Conservation (phyloP, 2,113 vertebrate genomes). For the Malurus alboscapulatus region DNA sequence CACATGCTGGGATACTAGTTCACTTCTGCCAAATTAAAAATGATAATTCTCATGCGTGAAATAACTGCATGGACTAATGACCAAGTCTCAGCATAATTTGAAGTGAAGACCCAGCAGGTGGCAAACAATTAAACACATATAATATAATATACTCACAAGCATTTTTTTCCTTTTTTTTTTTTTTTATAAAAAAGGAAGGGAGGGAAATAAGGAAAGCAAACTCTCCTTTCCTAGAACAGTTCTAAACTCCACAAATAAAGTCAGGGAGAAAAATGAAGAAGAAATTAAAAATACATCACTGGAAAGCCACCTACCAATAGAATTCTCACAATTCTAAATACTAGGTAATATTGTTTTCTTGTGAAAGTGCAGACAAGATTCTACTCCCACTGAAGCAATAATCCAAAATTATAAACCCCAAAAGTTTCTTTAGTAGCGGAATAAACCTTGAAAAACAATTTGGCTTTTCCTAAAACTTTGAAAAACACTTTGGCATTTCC, state of each 20-base stretch:
- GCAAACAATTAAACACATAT: slow-evolving; percentile 69
- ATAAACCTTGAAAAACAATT: not conserved
- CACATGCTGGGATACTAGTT: slow-evolving; percentile 77
- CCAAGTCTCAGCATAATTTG: slow-evolving; percentile 76
- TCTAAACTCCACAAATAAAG: not conserved
- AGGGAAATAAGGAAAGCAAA: not conserved
- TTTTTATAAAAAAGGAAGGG: not conserved
- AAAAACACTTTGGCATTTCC: not conserved
- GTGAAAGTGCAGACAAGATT: not conserved
- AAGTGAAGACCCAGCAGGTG: slow-evolving; percentile 72
- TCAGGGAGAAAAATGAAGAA: not conserved
- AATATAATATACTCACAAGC: slow-evolving; percentile 56
- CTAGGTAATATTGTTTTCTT: not conserved
- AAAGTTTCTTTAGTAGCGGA: not conserved
- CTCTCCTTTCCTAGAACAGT: not conserved
- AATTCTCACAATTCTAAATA: not conserved
- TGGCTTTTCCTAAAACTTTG: not conserved
- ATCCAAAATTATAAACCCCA: not conserved
- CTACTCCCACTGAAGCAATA: not conserved
- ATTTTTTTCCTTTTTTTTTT: not conserved
- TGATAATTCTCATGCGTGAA: slow-evolving; percentile 81
- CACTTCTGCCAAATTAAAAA: slow-evolving; percentile 82
- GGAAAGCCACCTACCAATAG: not conserved
- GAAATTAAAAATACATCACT: not conserved
- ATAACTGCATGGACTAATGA: slow-evolving; percentile 81